Evolutionary conservation across 2,797 vertebrate genomes (phyloP).

Genomic region (Heteromormyrus szaboi): DNA sequence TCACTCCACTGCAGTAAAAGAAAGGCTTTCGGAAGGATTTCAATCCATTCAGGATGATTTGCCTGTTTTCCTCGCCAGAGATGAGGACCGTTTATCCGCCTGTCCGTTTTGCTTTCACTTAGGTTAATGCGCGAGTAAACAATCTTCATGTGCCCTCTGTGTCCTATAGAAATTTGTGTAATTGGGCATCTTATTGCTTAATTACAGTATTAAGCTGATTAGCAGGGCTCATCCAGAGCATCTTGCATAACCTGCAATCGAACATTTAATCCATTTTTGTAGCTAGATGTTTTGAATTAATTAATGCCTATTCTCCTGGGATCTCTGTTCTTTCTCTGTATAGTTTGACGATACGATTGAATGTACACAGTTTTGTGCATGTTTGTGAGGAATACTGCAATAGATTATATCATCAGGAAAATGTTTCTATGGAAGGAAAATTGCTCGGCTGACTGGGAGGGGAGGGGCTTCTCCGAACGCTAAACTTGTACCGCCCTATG

Average conservation of each 20-base stretch:
- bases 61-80: background rate
- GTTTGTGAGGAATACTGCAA: background rate
- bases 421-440: background rate
- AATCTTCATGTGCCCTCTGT: background rate
- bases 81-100: background rate
- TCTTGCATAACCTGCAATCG: background rate
- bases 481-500: background rate
- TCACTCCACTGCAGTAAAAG: background rate
- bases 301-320: background rate
- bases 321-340: background rate
- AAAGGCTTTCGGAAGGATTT: background rate
- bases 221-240: background rate
- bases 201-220: conserved; percentile 3
- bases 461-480: background rate
- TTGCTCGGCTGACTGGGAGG: background rate
- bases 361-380: background rate
- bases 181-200: background rate
- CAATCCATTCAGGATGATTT: background rate
- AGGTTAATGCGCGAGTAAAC: background rate
- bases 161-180: conserved; percentile 11
- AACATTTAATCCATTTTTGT: background rate
- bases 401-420: background rate
- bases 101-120: background rate
- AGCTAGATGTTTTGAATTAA: conserved; percentile 2
- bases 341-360: background rate